Evolutionary conservation across 2,888 invertebrate species (phyloP), one percentile per base, ranked within the genome.

Genomic region (Eristalinus sepulchralis): DNA sequence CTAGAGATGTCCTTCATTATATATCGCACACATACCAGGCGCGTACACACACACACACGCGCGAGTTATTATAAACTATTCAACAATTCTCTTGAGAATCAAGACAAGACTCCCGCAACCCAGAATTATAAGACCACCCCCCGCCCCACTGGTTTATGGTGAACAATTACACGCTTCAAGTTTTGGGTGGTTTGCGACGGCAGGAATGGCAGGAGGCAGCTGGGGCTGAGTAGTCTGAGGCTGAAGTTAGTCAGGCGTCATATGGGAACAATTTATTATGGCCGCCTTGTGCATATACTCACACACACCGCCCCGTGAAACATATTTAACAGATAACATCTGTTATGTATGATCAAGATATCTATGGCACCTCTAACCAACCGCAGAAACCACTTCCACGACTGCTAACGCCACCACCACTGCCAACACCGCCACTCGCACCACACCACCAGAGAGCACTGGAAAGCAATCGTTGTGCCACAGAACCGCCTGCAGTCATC

Each of bases 201-300:
- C 4, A 1, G 0, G 53, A 0, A 5, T n/a, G 4, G 34, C 20
- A 55, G 64, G 33, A 4, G 39, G n/a, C 62, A 36, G 53, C 60
- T 67, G 33, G 6, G 22, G 27, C 27, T 27, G 27, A 27, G 27
- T 27, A 5, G 27, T 27, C 17, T 31, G 36, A 22, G 76, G 66
- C 73, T 70, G 64, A 85, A 85, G 64, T 85, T 78, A 85, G 85
- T 83, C 83, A 86, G 71, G 78, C 83, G 78, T 83, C 86, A 86
- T 79, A 67, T 78, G 78, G 75, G 83, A 83, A 71, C 83, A 83
- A 83, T 86, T 86, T 86, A 83, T 86, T 76, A 86, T 79, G 86
- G 70, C 47, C 71, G 47, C 70, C 36, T 71, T 59, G 75, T 70
- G 81, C 82, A 1, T 17, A 17, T 17, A 39, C n/a, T 2, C 39